phyloP scores from a whole-genome alignment of 2,113 vertebrate genomes.

The Siphamia tubifer region DNA sequence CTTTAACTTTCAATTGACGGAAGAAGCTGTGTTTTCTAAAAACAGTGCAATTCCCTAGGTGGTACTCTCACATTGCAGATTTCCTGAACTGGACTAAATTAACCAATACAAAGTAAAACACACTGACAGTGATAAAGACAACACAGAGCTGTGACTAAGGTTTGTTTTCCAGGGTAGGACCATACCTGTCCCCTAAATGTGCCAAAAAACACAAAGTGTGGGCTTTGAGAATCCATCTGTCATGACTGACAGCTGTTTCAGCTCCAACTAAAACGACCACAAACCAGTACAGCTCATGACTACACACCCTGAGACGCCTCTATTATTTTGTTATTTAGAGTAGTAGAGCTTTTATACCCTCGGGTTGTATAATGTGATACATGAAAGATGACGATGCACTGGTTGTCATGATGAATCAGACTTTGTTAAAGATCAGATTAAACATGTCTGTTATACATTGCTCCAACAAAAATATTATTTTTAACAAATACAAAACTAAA shows the following conservation, averaged over 20 bases:
- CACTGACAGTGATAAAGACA: constrained; percentile 42
- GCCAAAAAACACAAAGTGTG: constrained; percentile 57
- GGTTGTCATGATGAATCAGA: neutral
- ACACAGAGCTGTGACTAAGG: constrained; percentile 35
- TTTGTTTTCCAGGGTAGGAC: constrained; percentile 62
- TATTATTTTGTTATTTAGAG: constrained; percentile 11
- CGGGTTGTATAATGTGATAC: constrained; percentile 39
- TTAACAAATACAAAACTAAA: no score
- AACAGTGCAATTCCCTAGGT: constrained; percentile 40
- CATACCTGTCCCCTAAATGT: constrained; percentile 30
- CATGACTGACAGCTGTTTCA: constrained; percentile 33
- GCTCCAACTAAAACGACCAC: constrained; percentile 7
- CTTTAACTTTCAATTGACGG: constrained; percentile 51
- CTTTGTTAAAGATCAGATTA: neutral
- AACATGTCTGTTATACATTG: no score
- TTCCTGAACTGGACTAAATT: constrained; percentile 34
- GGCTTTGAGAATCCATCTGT: constrained; percentile 39
- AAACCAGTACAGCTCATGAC: constrained; percentile 46
- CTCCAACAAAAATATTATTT: no score
- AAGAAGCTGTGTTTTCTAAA: constrained; percentile 56
- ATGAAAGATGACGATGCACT: neutral
- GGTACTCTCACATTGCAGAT: constrained; percentile 14
- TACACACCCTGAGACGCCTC: constrained; percentile 28
- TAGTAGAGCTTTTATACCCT: constrained; percentile 45
- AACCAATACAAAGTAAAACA: constrained; percentile 48